These are phyloP conservation scores for Porites evermanni DNA, from an alignment of 92 coral and sea anemone genomes.

Conservation along the genomic window DNA sequence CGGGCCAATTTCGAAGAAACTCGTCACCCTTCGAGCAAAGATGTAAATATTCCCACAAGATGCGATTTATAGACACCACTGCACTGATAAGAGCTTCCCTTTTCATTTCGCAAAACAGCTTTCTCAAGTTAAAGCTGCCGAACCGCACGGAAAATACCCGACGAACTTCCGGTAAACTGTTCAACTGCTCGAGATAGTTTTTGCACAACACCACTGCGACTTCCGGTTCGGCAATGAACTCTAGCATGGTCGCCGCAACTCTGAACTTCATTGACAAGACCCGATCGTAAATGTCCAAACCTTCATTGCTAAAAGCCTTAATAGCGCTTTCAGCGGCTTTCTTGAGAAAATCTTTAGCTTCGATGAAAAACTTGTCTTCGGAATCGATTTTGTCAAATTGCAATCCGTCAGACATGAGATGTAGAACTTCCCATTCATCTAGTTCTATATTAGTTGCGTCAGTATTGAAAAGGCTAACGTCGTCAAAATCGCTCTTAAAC, in stretches of 20 bases:
- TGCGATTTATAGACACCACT: conserved; percentile 65
- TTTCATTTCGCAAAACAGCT: conserved; percentile 70
- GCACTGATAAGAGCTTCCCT: conserved; percentile 67
- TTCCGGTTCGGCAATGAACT: conserved; percentile 67
- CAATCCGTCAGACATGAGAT: conserved; percentile 61
- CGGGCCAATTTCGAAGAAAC: conserved; percentile 74
- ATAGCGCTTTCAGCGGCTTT: conserved; percentile 70
- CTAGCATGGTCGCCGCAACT: conserved; percentile 69
- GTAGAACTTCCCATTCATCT: conserved; percentile 72
- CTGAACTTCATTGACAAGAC: conserved; percentile 72
- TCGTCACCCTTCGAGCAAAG: conserved; percentile 63
- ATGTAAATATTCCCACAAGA: conserved; percentile 73
- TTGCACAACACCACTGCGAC: conserved; percentile 72
- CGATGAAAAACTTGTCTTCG: conserved; percentile 49
- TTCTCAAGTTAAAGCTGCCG: conserved; percentile 58
- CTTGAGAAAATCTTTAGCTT: conserved; percentile 60
- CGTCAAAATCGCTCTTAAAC: conserved; percentile 37
- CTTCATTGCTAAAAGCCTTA: conserved; percentile 68
- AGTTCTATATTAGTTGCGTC: conserved; percentile 55
- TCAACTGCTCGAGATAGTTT: conserved; percentile 71
- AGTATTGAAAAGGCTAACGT: conserved; percentile 43
- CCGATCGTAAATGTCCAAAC: conserved; percentile 66
- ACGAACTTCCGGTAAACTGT: conserved; percentile 73
- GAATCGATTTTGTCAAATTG: conserved; percentile 48
- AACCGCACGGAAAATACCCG: conserved; percentile 65